Evolutionary conservation across 2,113 vertebrate species (phyloP), one percentile per base, ranked within the genome.

Genomic region (Spizaetus ornatus): DNA sequence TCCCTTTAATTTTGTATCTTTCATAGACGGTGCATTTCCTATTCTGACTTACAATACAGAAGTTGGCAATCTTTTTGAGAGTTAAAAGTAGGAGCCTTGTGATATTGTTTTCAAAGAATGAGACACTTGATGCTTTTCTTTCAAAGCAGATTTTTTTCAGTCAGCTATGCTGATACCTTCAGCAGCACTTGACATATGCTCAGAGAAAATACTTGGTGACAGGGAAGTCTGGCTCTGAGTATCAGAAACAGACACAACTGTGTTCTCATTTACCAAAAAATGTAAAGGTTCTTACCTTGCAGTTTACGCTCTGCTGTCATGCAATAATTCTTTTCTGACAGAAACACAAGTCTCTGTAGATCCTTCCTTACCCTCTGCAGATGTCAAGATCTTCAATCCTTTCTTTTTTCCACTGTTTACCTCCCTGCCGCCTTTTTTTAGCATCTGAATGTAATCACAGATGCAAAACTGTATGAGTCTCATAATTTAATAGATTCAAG

Each of bases 261-360:
- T 21, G 34, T 71, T 95, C 85, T 91, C 50, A 80, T 91, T 80
- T 94, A 88, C 79, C 17, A 11, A 86, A 85, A 91, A 95, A 88
- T 59, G 32, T 85, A 77, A 56, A 72, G 61, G 70, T 74, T 93
- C 89, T 91, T 92, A 86, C 76, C 82, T 96, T 85, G 62, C 53
- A 90, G 88, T 96, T 97, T 95, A 67, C 11, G 9, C 52, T 52
- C 47, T 85, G 42, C 34, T 94, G 84, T 88, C 90, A 70, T 27
- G 31, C 45, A 86, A 94, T 94, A 95, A 96, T 96, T 74, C 38
- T 90, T 50, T 84, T 85, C 77, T 90, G 93, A 95, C 78, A 96
- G 38, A 94, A 95, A 90, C 58, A 92, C 36, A 67, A 79, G 66
- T 91, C 81, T 94, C 70, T 95, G 15, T 27, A 93, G 59, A 91